Base-by-base conservation (phyloP, 2,113 vertebrate genomes). In the Syrmaticus mikado region DNA sequence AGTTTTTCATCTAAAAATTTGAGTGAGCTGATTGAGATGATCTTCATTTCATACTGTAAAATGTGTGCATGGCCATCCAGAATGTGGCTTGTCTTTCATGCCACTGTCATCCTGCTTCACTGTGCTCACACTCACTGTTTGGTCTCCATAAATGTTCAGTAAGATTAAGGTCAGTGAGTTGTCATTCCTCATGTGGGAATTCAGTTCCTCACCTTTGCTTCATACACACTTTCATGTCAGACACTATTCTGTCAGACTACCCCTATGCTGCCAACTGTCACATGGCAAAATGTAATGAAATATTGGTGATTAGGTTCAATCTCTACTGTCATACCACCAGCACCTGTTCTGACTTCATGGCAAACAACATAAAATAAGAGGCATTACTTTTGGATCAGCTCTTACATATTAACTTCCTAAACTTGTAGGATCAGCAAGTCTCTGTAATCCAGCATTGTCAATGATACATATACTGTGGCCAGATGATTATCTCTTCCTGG, bases 401-500 rank as follows among this genome's bases (percentile, higher is more conserved):
- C 53, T 57, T 32, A 32, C 80, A 28, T 41, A 58, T 45, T 30
- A 2, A 73, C 79, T 79, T 94, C 18, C 43, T 8, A 12, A 46
- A 8, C 2, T 25, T 75, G 7, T 14, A 58, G 32, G 4, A 36
- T 61, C 17, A 66, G 22, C 3, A 76, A 8, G 8, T 4, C 1
- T 76, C 27, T 58, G 24, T 48, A 19, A 86, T 70, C 8, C 62
- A 73, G 7, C 6, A 57, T 65, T 82, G 28, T 12, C 55, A 57
- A 38, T 53, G 27, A 10, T 53, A 53, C 27, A 53, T 30, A 53
- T 53, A 15, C 27, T 17, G 1, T 58, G 30, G 14, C 6, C 58
- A 1, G 0, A 22, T 64, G 1, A n/a, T 46, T 73, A 61, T 25
- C 4, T 4, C 36, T 87, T 73, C 22, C 36, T 61, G 53, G 2